phyloP scores from a whole-genome alignment of 2,113 vertebrate species.

The Muntiacus muntjak region DNA sequence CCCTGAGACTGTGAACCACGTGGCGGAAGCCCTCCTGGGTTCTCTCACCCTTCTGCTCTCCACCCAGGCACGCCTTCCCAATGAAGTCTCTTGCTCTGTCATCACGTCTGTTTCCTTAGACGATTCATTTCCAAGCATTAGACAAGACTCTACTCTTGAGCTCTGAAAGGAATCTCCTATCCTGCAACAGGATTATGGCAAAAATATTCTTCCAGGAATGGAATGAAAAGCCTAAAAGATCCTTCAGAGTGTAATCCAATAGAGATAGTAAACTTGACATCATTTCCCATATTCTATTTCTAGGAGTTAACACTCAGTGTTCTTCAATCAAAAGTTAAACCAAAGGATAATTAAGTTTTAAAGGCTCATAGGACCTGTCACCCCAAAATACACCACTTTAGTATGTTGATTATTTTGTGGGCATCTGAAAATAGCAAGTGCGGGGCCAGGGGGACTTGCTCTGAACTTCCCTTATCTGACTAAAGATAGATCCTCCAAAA shows the following conservation, averaged over 20 bases:
- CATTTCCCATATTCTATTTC: background rate
- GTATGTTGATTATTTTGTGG: background rate
- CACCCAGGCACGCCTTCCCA: background rate
- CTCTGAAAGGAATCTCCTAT: background rate
- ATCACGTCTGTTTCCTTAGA: background rate
- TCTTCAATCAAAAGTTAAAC: background rate
- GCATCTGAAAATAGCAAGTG: background rate
- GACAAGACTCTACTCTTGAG: background rate
- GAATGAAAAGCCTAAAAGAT: background rate
- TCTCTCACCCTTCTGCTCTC: background rate
- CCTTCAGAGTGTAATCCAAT: background rate
- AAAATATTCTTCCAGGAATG: background rate
- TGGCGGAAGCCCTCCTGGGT: rapidly evolving
- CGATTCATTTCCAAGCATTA: background rate
- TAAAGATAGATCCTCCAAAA: background rate
- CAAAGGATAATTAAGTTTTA: background rate
- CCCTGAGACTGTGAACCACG: background rate
- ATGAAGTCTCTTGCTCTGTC: background rate
- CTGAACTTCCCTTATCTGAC: background rate
- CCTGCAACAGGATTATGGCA: background rate
- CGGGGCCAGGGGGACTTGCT: background rate
- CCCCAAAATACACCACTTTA: background rate
- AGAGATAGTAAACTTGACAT: background rate
- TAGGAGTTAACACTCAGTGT: background rate
- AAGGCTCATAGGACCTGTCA: background rate